phyloP scores from a whole-genome alignment of 2,797 vertebrate genomes.

The Urophycis tenuis region DNA sequence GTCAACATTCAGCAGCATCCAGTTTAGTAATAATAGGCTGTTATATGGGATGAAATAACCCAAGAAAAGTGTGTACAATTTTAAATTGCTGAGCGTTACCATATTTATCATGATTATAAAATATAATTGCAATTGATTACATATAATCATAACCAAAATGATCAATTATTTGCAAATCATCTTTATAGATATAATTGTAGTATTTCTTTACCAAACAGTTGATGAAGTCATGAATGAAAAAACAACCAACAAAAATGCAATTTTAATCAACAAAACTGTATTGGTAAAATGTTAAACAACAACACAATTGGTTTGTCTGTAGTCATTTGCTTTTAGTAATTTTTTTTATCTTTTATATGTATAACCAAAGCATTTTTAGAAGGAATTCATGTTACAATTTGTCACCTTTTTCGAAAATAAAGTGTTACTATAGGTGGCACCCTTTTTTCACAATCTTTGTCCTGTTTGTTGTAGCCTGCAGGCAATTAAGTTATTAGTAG shows the following conservation, averaged over 20 bases:
- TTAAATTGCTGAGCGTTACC: background rate
- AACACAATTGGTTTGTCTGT: background rate
- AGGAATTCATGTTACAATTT: background rate
- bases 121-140: background rate
- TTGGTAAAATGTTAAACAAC: conserved; percentile 1
- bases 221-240: background rate
- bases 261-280: conserved; percentile 3
- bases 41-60: background rate
- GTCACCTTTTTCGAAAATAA: background rate
- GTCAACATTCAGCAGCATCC: background rate
- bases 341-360: background rate
- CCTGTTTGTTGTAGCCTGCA: background rate
- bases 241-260: background rate
- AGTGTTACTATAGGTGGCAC: background rate
- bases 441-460: background rate
- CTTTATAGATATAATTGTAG: background rate
- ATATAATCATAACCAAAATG: background rate
- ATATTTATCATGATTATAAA: background rate
- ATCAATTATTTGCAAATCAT: background rate
- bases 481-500: background rate
- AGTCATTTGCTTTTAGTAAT: conserved; percentile 1
- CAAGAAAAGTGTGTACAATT: background rate
- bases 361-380: background rate
- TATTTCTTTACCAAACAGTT: background rate
- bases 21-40: background rate